Evolutionary conservation across 2,888 invertebrate genomes (phyloP).

Genomic region (Apeira syringaria): DNA sequence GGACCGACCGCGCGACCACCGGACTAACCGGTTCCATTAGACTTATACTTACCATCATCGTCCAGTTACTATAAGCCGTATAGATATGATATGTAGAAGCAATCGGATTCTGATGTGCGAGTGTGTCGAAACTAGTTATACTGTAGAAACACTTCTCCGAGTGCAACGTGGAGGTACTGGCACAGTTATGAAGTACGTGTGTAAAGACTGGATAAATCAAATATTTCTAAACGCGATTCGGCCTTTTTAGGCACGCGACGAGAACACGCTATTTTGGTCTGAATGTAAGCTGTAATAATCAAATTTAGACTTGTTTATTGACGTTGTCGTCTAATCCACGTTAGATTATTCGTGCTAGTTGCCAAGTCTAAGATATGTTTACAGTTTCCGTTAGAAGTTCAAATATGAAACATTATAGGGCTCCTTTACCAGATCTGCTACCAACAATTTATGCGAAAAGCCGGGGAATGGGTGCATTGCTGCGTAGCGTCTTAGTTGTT

Average conservation of each 20-base stretch:
- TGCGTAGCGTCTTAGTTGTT: too few species aligned
- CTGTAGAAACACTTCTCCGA: conserved; percentile 7
- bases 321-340: background rate
- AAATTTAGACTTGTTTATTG: background rate
- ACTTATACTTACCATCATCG: background rate
- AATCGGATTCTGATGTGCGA: conserved; percentile 1
- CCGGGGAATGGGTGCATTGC: too few species aligned
- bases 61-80: background rate
- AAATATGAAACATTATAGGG: too few species aligned
- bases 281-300: background rate
- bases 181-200: conserved; percentile 17
- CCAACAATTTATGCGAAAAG: too few species aligned
- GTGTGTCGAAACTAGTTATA: conserved; percentile 2
- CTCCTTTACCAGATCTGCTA: too few species aligned
- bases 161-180: conserved; percentile 3
- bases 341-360: background rate
- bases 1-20: background rate
- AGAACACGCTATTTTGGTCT: background rate
- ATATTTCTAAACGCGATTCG: conserved; percentile 11
- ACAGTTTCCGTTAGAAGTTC: too few species aligned
- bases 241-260: conserved; percentile 8
- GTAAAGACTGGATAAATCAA: conserved; percentile 16
- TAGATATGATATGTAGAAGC: too few species aligned
- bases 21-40: conserved; percentile 10
- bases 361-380: background rate